phyloP scores from a whole-genome alignment of 2,888 invertebrate species.

The Catocala sponsa region DNA sequence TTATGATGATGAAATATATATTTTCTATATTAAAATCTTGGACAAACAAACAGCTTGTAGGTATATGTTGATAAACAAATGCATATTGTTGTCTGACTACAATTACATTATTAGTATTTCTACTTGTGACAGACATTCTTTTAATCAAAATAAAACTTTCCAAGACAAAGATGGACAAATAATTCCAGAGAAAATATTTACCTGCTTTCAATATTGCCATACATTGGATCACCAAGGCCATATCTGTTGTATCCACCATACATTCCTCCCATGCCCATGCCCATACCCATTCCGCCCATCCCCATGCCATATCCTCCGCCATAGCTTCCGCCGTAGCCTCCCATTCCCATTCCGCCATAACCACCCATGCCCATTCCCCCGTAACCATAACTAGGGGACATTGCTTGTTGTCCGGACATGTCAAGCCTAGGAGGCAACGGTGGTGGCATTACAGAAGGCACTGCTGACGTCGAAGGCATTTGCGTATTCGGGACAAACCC shows the following conservation, averaged over 20 bases:
- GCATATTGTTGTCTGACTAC: too few relatives aligned
- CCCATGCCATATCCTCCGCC: constrained; percentile 57
- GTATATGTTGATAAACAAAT: too few relatives aligned
- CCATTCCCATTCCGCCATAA: constrained; percentile 58
- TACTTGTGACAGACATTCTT: too few relatives aligned
- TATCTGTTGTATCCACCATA: constrained; percentile 80
- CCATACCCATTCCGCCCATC: constrained; percentile 51
- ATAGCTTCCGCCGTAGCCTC: constrained; percentile 53
- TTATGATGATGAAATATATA: too few relatives aligned
- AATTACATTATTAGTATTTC: too few relatives aligned
- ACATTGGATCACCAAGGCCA: constrained; percentile 77
- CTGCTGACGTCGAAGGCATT: constrained; percentile 50
- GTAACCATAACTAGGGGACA: constrained; percentile 35
- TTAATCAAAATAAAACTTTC: too few relatives aligned
- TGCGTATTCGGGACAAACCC: constrained; percentile 51
- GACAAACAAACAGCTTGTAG: too few relatives aligned
- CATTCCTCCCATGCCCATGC: constrained; percentile 62
- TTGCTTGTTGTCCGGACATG: constrained; percentile 54
- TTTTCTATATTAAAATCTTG: too few relatives aligned
- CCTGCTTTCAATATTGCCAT: constrained; percentile 90
- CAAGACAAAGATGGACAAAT: too few relatives aligned
- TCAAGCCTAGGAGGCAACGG: constrained; percentile 75
- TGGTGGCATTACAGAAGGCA: constrained; percentile 54
- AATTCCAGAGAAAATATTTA: constrained; percentile 57
- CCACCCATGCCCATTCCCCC: constrained; percentile 55